phyloP scores from a whole-genome alignment of 92 coral and sea anemone species.

The Epizoanthus fatuus region DNA sequence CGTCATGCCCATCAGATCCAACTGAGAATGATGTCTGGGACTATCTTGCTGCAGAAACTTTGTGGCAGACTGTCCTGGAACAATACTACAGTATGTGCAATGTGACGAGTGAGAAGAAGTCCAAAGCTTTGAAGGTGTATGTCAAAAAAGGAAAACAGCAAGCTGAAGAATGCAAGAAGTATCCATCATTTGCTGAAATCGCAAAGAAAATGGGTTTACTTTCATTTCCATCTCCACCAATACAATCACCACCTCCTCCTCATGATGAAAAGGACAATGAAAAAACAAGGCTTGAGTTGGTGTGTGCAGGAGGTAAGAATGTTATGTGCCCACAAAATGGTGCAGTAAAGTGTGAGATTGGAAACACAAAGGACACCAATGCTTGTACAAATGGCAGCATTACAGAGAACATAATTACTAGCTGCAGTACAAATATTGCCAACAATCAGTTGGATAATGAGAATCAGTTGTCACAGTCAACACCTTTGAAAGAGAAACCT shows the following conservation, averaged over 20 bases:
- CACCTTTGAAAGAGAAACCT: conserved; percentile 19
- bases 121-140: conserved; percentile 75
- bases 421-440: not conserved
- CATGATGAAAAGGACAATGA: not conserved
- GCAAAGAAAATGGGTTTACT: conserved; percentile 72
- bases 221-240: not conserved
- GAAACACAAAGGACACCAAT: not conserved
- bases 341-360: not conserved
- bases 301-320: not conserved
- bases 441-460: not conserved
- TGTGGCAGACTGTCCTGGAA: conserved; percentile 95
- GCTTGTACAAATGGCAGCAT: not conserved
- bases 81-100: conserved; percentile 91
- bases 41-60: conserved; percentile 75
- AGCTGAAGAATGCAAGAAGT: conserved; percentile 45
- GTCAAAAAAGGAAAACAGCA: conserved; percentile 63
- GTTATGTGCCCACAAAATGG: not conserved
- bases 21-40: conserved; percentile 75
- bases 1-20: not conserved
- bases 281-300: not conserved
- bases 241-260: not conserved
- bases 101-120: conserved; percentile 55
- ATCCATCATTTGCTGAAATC: conserved; percentile 85
- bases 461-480: not conserved
- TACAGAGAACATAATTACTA: not conserved